phyloP scores from a whole-genome alignment of 30 jellyfish, hydroid and myxozoan species.

The Turritopsis dohrnii region DNA sequence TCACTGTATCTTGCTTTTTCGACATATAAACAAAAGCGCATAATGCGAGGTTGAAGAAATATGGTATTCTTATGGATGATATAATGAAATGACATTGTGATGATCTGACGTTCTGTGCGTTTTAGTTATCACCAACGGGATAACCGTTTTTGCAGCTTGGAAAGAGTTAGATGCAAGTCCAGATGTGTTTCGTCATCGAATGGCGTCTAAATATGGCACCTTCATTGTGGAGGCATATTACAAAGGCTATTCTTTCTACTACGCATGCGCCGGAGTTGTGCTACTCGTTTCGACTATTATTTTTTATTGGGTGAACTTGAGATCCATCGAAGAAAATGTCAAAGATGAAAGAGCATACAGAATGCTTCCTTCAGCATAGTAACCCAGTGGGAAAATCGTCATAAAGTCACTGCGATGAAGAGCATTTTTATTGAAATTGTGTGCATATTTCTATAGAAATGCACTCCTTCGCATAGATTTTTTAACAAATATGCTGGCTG shows the following conservation, averaged over 20 bases:
- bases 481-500: too few relatives aligned
- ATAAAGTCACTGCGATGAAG: too few relatives aligned
- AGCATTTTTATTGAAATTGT: too few relatives aligned
- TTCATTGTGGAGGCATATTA: neutral
- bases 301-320: neutral
- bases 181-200: neutral
- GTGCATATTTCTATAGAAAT: too few relatives aligned
- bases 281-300: neutral
- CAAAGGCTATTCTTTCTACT: neutral
- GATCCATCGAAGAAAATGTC: neutral
- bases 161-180: neutral
- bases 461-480: too few relatives aligned
- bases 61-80: neutral
- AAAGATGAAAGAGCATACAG: neutral
- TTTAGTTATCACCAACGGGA: neutral
- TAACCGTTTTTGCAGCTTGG: neutral
- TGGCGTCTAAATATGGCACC: neutral
- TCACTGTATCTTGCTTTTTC: too few relatives aligned
- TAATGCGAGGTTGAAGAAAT: too few relatives aligned
- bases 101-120: too few relatives aligned
- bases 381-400: too few relatives aligned
- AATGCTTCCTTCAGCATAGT: neutral
- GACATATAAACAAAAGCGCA: too few relatives aligned
- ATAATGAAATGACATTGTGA: neutral
- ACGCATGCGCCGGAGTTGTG: neutral